These are phyloP conservation scores for Rhinichthys klamathensis DNA, from an alignment of 2,113 vertebrate genomes.

Conservation along the genomic window DNA sequence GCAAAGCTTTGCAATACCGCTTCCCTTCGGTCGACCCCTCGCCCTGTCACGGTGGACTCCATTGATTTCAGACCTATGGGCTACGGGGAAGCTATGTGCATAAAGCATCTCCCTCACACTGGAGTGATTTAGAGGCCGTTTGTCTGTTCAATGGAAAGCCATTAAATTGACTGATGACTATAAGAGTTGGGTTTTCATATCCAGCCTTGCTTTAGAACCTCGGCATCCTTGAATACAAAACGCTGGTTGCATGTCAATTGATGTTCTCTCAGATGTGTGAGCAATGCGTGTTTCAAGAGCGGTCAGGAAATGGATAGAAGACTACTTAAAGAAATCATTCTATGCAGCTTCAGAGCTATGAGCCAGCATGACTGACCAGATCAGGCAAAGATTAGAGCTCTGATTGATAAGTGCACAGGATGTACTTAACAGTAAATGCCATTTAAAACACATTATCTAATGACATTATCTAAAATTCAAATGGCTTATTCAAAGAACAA, in stretches of 20 bases:
- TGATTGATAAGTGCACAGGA: slow-evolving; percentile 36
- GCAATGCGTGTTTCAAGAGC: not conserved
- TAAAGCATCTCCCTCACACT: slow-evolving; percentile 24
- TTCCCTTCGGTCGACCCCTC: slow-evolving; percentile 16
- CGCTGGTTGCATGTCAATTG: slow-evolving; percentile 12
- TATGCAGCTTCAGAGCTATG: not conserved
- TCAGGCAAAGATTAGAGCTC: not conserved
- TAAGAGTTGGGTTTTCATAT: slow-evolving; percentile 40
- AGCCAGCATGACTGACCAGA: not conserved
- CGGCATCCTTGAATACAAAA: slow-evolving; percentile 33
- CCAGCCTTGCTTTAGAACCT: slow-evolving; percentile 18
- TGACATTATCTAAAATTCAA: slow-evolving; percentile 20
- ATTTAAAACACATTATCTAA: slow-evolving; percentile 36
- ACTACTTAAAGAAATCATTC: slow-evolving; percentile 29
- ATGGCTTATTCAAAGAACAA: slow-evolving; percentile 15
- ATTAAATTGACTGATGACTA: slow-evolving; percentile 41
- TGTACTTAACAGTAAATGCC: slow-evolving; percentile 14
- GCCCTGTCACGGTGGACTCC: slow-evolving; percentile 21
- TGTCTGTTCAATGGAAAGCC: slow-evolving; percentile 39
- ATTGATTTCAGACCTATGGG: slow-evolving; percentile 35
- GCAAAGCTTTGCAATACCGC: slow-evolving; percentile 29
- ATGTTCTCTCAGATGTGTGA: slow-evolving; percentile 23
- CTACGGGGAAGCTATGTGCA: not conserved
- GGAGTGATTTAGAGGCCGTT: slow-evolving; percentile 34
- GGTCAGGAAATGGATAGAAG: slow-evolving; percentile 1